phyloP scores from a whole-genome alignment of 2,888 invertebrate genomes.

The Dastarcus helophoroides region DNA sequence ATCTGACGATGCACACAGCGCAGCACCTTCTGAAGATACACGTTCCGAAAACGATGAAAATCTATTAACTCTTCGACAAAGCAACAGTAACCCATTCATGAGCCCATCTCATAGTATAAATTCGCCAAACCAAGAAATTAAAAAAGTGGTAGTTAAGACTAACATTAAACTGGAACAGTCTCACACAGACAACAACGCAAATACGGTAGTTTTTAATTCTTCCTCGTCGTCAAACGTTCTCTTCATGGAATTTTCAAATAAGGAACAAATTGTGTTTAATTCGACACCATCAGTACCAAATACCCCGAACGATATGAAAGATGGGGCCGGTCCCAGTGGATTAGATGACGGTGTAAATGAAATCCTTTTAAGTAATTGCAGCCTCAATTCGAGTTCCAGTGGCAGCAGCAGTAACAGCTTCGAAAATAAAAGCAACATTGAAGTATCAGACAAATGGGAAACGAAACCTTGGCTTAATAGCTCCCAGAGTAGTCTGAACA shows the following conservation, averaged over 20 bases:
- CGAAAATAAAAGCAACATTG: constrained; percentile 23
- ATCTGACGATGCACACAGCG: constrained; percentile 41
- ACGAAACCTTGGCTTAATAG: constrained; percentile 32
- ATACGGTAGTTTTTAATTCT: too few species aligned
- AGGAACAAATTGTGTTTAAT: too few species aligned
- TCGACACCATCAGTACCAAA: too few species aligned
- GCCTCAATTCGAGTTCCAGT: constrained; percentile 43
- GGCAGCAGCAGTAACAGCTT: constrained; percentile 38
- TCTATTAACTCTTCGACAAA: constrained; percentile 23
- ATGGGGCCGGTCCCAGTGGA: constrained; percentile 3
- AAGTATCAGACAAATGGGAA: constrained; percentile 27
- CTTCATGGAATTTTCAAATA: too few species aligned
- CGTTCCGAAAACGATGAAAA: constrained; percentile 45
- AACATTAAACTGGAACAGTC: too few species aligned
- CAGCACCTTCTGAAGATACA: constrained; percentile 67
- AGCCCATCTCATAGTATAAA: too few species aligned
- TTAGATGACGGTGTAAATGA: constrained; percentile 22
- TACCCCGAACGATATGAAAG: background rate
- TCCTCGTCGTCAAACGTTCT: too few species aligned
- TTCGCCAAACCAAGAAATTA: too few species aligned
- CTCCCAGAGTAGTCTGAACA: constrained; percentile 31
- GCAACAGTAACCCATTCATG: too few species aligned
- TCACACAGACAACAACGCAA: too few species aligned
- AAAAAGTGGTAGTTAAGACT: too few species aligned
- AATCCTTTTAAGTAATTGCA: constrained; percentile 43